A percentile compares a stretch with the other conserved stretches of the same genome.
These are phyloP conservation scores for Ascidia mentula DNA, from an alignment of 23 tunicate genomes.

Conservation along the genomic window DNA sequence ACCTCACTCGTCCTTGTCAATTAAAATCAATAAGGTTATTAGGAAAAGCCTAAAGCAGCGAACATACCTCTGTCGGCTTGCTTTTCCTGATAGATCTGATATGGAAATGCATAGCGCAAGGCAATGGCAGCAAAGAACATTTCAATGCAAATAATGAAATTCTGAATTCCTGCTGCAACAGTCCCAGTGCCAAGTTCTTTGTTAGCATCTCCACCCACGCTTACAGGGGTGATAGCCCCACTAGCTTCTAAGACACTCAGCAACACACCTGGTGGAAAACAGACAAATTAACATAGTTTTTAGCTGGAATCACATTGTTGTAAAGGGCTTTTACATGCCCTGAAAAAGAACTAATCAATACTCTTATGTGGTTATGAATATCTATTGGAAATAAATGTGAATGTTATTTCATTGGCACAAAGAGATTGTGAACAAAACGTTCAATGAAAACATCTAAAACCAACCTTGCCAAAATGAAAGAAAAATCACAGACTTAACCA, in stretches of 20 bases:
- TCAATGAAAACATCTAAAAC: neutral
- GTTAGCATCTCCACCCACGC: conserved; percentile 59
- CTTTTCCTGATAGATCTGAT: conserved; percentile 85
- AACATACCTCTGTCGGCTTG: conserved; percentile 74
- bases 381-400: neutral
- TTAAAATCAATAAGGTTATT: neutral
- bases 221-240: conserved; percentile 77
- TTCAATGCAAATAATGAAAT: conserved; percentile 95
- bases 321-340: neutral
- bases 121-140: conserved; percentile 95
- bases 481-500: conserved; percentile 96
- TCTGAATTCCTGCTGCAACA: conserved; percentile 95
- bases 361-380: neutral
- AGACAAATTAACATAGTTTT: no score
- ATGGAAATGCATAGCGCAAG: conserved; percentile 89
- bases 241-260: conserved; percentile 79
- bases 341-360: neutral
- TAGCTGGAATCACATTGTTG: neutral
- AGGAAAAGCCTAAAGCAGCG: neutral
- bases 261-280: conserved; percentile 51
- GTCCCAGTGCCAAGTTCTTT: conserved; percentile 61
- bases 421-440: neutral
- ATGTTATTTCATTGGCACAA: neutral
- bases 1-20: no score
- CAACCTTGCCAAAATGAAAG: conserved; percentile 99